Evolutionary conservation across 35 echinoderm and acorn worm species (phyloP).

Genomic region (Apostichopus japonicus): DNA sequence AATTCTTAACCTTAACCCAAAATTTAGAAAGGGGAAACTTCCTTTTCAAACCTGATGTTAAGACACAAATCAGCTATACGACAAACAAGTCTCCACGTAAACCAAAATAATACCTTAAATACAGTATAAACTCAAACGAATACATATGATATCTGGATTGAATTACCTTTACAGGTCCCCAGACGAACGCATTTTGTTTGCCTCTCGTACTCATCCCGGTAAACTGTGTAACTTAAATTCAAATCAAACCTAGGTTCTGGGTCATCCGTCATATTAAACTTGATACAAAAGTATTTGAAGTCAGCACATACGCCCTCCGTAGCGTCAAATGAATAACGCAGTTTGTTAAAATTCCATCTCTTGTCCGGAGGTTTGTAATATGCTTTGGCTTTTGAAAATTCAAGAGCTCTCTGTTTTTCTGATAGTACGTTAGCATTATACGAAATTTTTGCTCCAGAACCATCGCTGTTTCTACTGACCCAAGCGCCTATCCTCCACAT

Average conservation of each 20-base stretch:
- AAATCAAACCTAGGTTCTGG: not conserved
- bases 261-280: slow-evolving; percentile 8
- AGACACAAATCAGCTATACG: no score
- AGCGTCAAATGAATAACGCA: not conserved
- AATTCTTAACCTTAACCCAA: no score
- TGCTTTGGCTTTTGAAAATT: not conserved
- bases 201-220: not conserved
- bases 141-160: not conserved
- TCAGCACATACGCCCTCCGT: not conserved
- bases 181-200: not conserved
- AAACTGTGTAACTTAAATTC: no score
- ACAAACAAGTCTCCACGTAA: no score
- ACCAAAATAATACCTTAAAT: no score
- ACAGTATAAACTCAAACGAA: no score
- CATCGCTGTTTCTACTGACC: not conserved
- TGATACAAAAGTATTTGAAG: slow-evolving; percentile 32
- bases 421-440: not conserved
- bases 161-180: slow-evolving; percentile 20
- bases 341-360: not conserved
- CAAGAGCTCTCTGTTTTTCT: not conserved
- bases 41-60: no score
- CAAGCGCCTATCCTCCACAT: no score
- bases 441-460: slow-evolving; percentile 21
- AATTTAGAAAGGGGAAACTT: no score
- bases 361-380: not conserved